Evolutionary conservation across 2,888 invertebrate genomes (phyloP), one percentile per base, ranked within the genome.

Genomic region (Agapostemon virescens): DNA sequence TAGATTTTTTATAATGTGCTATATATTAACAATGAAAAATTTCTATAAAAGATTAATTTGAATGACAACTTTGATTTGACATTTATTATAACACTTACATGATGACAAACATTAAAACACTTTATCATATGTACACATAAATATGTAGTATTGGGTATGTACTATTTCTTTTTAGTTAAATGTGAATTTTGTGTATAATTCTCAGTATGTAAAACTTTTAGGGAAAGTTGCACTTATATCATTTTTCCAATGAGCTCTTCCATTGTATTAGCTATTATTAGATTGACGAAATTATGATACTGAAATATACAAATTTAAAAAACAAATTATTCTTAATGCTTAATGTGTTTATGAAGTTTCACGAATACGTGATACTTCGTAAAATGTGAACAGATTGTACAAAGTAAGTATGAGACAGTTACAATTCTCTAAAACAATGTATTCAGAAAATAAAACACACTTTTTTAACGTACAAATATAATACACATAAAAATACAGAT

Each of bases 331-430:
- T n/a, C 17, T 26, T 40, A 30, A 26, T 6, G 17, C 26, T 55
- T 1, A 0, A 63, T 20, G 26, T 45, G n/a, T 42, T 67, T 13
- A 30, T n/a, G 49, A 63, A 45, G 45, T 6, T 26, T 64, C 33
- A 64, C 1, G 20, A 73, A n/a, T 13, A 17, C n/a, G 11, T 17
- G 55, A 69, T 30, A 0, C 38, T 38, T 20, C 3, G 20, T 23
- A 42, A 13, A 55, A 11, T 20, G 38, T 67, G 52, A 73, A 66
- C 73, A 73, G 66, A 73, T 73, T 67, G 52, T 33, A 30, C 36
- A 61, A 20, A n/a, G 30, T 58, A 30, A 26, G 38, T 40, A 71
- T 45, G 15, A 49, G n/a, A 42, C 36, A 49, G n/a, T 36, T 38
- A 72, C 30, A 52, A 72, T 67, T 38, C 13, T n/a, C 4, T 66